These are phyloP conservation scores for Epinotia ramella DNA, from an alignment of 2,888 invertebrate genomes.

Conservation along the genomic window DNA sequence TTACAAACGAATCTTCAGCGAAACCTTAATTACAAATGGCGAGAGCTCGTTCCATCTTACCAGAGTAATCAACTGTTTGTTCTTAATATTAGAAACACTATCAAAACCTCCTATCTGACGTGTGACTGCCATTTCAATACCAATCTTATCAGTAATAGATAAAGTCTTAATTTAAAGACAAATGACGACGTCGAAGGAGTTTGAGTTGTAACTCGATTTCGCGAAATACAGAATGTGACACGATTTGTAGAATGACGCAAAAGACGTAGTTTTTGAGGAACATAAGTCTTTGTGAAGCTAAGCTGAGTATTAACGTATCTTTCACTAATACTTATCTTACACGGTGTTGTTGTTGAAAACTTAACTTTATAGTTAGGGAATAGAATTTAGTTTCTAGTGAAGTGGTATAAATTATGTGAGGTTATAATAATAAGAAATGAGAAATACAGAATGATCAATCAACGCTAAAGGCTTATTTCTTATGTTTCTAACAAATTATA, in stretches of 20 bases:
- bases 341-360: too few species aligned
- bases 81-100: slow-evolving; percentile 3
- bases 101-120: neutral
- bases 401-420: neutral
- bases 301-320: neutral
- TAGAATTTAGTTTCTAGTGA: neutral
- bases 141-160: neutral
- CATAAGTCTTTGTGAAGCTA: neutral
- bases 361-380: neutral
- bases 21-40: neutral
- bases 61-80: slow-evolving; percentile 28
- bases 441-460: slow-evolving; percentile 19
- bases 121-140: neutral
- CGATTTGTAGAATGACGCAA: neutral
- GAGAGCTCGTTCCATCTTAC: slow-evolving; percentile 28
- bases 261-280: neutral
- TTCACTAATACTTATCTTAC: neutral
- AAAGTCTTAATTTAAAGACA: neutral
- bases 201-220: neutral
- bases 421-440: neutral
- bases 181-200: neutral
- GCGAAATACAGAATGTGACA: neutral
- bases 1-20: neutral
- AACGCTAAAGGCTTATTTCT: slow-evolving; percentile 14
- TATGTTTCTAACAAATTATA: too few species aligned